Conservation (phyloP, 2,888 invertebrate species). For the Malthinus seriepunctatus region DNA sequence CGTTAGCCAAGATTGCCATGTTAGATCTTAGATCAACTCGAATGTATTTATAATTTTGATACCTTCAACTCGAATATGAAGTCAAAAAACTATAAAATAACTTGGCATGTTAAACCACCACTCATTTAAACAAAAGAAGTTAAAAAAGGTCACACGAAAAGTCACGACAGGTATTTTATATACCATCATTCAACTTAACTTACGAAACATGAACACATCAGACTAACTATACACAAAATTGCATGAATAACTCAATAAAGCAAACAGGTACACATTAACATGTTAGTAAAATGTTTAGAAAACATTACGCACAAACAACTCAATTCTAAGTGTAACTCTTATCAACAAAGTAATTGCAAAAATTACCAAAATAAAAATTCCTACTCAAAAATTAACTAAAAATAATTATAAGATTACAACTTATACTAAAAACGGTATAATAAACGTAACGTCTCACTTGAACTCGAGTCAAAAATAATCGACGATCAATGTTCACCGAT, state of each 20-base stretch:
- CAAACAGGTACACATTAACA: too few species aligned
- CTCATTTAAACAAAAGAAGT: constrained; percentile 21
- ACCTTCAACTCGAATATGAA: constrained; percentile 19
- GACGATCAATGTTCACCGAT: too few species aligned
- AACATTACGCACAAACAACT: too few species aligned
- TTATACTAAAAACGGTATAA: too few species aligned
- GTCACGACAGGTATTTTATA: constrained; percentile 21
- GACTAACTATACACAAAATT: constrained; percentile 11
- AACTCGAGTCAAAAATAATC: too few species aligned
- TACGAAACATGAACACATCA: constrained; percentile 13
- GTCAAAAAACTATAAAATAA: constrained; percentile 23
- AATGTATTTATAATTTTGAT: constrained; percentile 31
- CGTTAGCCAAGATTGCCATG: constrained; percentile 25
- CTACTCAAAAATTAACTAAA: too few species aligned
- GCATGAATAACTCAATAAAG: constrained; percentile 26
- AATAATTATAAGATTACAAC: too few species aligned
- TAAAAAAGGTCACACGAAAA: constrained; percentile 24
- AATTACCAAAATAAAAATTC: too few species aligned
- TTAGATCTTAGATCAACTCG: constrained; percentile 25
- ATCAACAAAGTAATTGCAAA: too few species aligned
- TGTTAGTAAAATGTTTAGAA: too few species aligned
- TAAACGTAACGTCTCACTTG: too few species aligned
- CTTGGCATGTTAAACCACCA: constrained; percentile 23
- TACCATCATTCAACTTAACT: constrained; percentile 22
- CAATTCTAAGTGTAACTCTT: too few species aligned